Percentiles rank a stretch among this genome's conserved stretches.
Conservation (phyloP, 2,888 invertebrate species). For the Oithona nana region DNA sequence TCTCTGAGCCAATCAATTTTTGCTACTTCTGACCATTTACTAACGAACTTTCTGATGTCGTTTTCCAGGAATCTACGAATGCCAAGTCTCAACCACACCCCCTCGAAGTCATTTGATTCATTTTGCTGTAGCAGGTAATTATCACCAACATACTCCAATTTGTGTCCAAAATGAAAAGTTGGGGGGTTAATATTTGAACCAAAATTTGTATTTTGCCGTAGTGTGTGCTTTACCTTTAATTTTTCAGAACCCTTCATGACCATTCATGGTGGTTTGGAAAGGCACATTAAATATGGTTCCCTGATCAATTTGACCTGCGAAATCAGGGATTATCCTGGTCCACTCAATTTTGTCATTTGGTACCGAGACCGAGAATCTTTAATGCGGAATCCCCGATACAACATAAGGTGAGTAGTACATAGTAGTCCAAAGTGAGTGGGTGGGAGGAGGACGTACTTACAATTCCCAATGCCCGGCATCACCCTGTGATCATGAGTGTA, state of each 20-base stretch:
- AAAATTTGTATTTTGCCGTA: no score
- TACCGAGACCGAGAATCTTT: slow-evolving; percentile 2
- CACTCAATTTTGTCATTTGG: slow-evolving; percentile 10
- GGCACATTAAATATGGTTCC: slow-evolving; percentile 3
- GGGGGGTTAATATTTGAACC: no score
- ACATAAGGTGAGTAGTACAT: neutral
- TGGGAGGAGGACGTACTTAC: no score
- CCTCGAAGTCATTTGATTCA: slow-evolving; percentile 5
- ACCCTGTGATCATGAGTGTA: no score
- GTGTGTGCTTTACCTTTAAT: no score
- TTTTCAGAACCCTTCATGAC: slow-evolving; percentile 2
- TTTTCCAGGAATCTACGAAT: slow-evolving; percentile 16
- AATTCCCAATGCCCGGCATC: no score
- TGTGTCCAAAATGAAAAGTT: no score
- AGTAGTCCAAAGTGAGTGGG: no score
- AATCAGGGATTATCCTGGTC: slow-evolving; percentile 3
- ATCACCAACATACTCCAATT: no score
- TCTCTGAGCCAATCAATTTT: no score
- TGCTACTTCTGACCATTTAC: no score
- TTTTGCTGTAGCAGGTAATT: slow-evolving; percentile 13
- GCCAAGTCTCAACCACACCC: slow-evolving; percentile 16
- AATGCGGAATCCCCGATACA: neutral
- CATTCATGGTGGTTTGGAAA: slow-evolving; percentile 5
- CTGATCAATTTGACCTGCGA: slow-evolving; percentile 13
- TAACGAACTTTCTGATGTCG: neutral